phyloP scores from a whole-genome alignment of 2,888 invertebrate species.

The Lithosia quadra region DNA sequence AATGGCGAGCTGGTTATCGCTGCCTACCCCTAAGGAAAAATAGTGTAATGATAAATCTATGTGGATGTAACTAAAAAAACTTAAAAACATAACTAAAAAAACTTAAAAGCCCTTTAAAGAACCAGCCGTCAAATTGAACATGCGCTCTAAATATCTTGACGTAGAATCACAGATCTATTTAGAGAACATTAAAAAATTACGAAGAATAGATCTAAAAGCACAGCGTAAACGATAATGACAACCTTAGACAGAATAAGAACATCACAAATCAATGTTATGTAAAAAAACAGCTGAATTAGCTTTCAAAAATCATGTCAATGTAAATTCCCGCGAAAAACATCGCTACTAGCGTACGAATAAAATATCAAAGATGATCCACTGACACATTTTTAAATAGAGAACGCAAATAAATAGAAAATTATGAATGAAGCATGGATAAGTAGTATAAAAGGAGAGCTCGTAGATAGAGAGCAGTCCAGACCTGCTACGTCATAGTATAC shows the following conservation, averaged over 20 bases:
- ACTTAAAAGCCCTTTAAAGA: too few relatives aligned
- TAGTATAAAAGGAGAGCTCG: neutral
- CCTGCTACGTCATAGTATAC: neutral
- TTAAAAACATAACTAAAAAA: too few relatives aligned
- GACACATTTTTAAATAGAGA: conserved; percentile 42
- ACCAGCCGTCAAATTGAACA: too few relatives aligned
- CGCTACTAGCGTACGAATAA: conserved; percentile 24
- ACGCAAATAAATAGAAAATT: conserved; percentile 40
- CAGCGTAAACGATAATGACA: neutral
- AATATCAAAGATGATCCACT: conserved; percentile 53
- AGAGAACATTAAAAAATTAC: neutral
- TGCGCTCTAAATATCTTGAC: neutral
- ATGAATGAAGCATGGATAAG: conserved; percentile 45
- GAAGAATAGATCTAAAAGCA: neutral
- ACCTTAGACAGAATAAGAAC: conserved; percentile 14
- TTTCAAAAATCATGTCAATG: conserved; percentile 24
- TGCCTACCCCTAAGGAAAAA: too few relatives aligned
- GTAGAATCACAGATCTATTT: conserved; percentile 1
- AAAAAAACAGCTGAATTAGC: conserved; percentile 9
- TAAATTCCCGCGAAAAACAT: conserved; percentile 16
- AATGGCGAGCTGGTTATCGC: too few relatives aligned
- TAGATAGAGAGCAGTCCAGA: neutral
- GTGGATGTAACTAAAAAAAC: too few relatives aligned
- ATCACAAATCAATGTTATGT: conserved; percentile 11
- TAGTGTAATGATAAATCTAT: too few relatives aligned